Evolutionary conservation across 1,140 invertebrate species (phyloP).

Genomic region (Radopholus similis): DNA sequence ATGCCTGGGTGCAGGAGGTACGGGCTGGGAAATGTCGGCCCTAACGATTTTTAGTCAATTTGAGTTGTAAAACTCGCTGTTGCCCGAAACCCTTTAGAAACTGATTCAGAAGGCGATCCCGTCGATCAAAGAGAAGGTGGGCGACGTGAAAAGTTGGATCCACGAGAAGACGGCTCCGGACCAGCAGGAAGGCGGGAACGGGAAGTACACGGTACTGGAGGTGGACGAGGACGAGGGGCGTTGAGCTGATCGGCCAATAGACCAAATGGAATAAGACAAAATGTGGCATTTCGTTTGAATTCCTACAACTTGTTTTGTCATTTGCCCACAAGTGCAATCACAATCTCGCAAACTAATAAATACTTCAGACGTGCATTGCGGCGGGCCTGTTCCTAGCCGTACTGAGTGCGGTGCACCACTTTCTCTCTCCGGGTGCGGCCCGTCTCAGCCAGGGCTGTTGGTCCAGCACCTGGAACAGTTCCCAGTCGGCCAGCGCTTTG

Average conservation of each 20-base stretch:
- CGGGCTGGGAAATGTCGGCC: too few species aligned
- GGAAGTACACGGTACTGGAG: background rate
- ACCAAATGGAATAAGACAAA: background rate
- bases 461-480: background rate
- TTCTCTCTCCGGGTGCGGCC: background rate
- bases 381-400: background rate
- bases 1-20: too few species aligned
- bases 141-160: background rate
- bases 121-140: background rate
- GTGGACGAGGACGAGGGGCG: background rate
- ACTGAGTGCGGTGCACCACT: background rate
- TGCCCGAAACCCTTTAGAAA: too few species aligned
- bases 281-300: background rate
- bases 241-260: background rate
- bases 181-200: background rate
- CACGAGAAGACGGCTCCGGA: background rate
- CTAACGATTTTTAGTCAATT: too few species aligned
- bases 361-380: background rate
- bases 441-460: background rate
- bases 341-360: too few species aligned
- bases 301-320: background rate
- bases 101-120: background rate
- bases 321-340: background rate
- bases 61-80: too few species aligned
- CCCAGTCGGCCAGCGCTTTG: background rate